Evolutionary conservation across 1,140 invertebrate genomes (phyloP).

Genomic region (Ceratosolen solmsi): DNA sequence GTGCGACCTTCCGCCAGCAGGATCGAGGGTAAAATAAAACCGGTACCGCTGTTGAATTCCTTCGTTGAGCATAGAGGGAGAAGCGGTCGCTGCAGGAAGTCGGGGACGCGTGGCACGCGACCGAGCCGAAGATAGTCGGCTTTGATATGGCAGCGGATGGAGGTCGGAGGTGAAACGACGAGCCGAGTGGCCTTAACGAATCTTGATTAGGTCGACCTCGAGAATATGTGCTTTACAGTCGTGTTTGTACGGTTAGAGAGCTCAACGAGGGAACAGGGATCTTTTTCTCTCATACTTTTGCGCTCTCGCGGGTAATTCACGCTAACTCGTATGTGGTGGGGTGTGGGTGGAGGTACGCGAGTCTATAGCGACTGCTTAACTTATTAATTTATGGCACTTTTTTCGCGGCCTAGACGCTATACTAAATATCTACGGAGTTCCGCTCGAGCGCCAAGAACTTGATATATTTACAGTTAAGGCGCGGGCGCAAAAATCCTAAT

Average conservation of each 20-base stretch:
- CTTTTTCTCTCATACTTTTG: no score
- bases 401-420: not conserved
- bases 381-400: slow-evolving; percentile 45
- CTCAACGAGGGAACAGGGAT: slow-evolving; percentile 11
- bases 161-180: slow-evolving; percentile 31
- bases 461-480: not conserved
- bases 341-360: no score
- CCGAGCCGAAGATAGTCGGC: not conserved
- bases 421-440: not conserved
- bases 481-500: not conserved
- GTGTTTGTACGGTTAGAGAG: slow-evolving; percentile 26
- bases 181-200: slow-evolving; percentile 24
- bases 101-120: slow-evolving; percentile 23
- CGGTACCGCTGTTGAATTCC: no score
- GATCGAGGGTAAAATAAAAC: not conserved
- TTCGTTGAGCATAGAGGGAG: no score
- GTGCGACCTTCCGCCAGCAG: not conserved
- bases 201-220: slow-evolving; percentile 28
- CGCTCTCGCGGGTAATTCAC: no score
- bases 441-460: not conserved
- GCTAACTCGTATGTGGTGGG: no score
- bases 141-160: slow-evolving; percentile 25
- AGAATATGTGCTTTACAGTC: not conserved
- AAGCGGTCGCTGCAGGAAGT: not conserved
- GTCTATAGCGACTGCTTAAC: slow-evolving; percentile 31